Conservation (phyloP, 2,888 invertebrate species). For the Rambutsinella grinnellia region DNA sequence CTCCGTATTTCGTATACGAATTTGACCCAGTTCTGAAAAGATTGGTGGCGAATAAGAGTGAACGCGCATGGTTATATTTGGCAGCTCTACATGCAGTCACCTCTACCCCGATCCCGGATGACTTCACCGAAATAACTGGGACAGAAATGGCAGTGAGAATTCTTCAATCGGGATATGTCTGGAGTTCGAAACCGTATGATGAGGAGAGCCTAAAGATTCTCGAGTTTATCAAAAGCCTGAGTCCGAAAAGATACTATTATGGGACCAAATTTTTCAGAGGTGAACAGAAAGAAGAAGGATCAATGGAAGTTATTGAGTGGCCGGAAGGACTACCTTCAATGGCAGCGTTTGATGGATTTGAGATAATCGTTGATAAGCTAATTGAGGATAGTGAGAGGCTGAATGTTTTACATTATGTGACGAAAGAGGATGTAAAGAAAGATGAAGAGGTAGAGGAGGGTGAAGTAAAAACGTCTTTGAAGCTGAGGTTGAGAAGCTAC, state of each 20-base stretch:
- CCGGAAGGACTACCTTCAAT: neutral
- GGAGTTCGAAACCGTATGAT: constrained; percentile 6
- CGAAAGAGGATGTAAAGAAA: neutral
- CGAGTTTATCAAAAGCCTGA: neutral
- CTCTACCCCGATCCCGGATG: constrained; percentile 35
- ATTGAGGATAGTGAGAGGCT: constrained; percentile 3
- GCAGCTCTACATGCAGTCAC: constrained; percentile 52
- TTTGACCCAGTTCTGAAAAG: constrained; percentile 21
- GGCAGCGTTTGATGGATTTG: constrained; percentile 21
- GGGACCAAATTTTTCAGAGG: neutral
- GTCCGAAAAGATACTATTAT: neutral
- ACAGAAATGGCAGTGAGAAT: constrained; percentile 38
- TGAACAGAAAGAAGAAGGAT: neutral
- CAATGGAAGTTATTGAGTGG: constrained; percentile 6
- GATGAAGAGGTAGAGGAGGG: neutral
- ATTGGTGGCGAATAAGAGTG: constrained; percentile 17
- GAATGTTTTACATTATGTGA: neutral
- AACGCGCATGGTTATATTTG: constrained; percentile 46
- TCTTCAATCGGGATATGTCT: constrained; percentile 30
- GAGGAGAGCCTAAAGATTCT: neutral
- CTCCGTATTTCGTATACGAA: constrained; percentile 39
- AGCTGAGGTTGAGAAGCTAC: neutral
- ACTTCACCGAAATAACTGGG: constrained; percentile 42
- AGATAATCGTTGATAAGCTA: neutral
- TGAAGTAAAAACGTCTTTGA: neutral